Conservation (phyloP, 2,797 vertebrate genomes). For the Eospalax fontanierii region DNA sequence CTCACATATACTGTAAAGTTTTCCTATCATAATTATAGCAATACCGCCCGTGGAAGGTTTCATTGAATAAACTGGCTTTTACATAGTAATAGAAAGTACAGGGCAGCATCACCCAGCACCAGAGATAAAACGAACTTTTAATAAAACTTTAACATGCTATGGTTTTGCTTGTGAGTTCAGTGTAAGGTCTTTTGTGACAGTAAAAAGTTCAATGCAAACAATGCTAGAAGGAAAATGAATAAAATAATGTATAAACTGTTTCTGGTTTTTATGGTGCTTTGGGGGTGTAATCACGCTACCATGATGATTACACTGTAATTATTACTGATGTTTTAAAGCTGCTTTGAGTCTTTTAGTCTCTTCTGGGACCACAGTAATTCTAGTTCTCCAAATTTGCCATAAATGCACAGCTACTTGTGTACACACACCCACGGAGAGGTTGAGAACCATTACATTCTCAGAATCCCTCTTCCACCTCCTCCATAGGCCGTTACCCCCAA, state of each 20-base stretch:
- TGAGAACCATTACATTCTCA: neutral
- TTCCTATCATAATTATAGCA: neutral
- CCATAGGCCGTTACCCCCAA: neutral
- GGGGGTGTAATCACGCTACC: neutral
- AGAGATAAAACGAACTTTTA: neutral
- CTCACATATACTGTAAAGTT: neutral
- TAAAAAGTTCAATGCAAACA: neutral
- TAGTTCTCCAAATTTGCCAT: neutral
- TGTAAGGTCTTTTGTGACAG: neutral
- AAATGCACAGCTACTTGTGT: neutral
- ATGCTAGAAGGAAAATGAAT: neutral
- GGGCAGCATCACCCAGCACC: neutral
- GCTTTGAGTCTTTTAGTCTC: constrained; percentile 2
- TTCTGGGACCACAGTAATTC: neutral
- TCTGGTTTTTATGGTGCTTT: neutral
- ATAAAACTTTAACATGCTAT: neutral
- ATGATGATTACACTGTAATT: neutral
- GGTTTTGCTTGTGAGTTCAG: neutral
- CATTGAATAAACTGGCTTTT: neutral
- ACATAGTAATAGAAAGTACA: neutral
- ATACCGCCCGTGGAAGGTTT: neutral
- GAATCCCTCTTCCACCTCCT: neutral
- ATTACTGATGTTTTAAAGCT: constrained; percentile 16
- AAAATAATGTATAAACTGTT: neutral
- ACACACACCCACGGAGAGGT: neutral